A percentile compares a stretch with the other conserved stretches of the same genome.
These are phyloP conservation scores for Lepidocyrtinus sp. DNA, from an alignment of 2,888 invertebrate genomes.

Conservation along the genomic window DNA sequence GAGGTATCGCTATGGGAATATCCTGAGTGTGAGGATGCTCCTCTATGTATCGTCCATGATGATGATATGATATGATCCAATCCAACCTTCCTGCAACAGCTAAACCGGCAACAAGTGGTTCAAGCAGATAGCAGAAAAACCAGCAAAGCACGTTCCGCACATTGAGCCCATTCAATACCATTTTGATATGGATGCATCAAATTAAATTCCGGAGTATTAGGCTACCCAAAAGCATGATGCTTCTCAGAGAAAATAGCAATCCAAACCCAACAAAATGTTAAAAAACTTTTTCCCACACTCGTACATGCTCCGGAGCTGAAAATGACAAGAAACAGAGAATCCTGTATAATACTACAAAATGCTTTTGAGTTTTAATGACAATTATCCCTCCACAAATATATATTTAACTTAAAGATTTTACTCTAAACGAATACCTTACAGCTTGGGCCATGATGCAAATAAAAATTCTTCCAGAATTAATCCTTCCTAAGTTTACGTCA, in stretches of 20 bases:
- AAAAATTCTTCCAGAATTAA: too few species aligned
- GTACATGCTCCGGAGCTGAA: background rate
- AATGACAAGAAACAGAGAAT: too few species aligned
- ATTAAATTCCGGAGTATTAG: conserved; percentile 6
- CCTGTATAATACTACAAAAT: too few species aligned
- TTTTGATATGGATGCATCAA: conserved; percentile 24
- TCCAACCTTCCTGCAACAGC: conserved; percentile 56
- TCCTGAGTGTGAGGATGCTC: background rate
- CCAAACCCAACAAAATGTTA: conserved; percentile 5
- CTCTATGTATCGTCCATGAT: background rate
- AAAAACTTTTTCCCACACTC: conserved; percentile 14
- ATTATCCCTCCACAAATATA: too few species aligned
- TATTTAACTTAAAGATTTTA: too few species aligned
- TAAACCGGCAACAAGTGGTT: conserved; percentile 56
- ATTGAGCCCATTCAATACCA: conserved; percentile 11
- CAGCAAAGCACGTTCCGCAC: conserved; percentile 53
- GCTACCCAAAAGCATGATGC: background rate
- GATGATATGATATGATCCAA: conserved; percentile 22
- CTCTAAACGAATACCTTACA: too few species aligned
- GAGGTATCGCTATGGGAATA: conserved; percentile 13
- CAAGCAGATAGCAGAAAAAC: conserved; percentile 19
- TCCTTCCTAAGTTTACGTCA: conserved; percentile 6
- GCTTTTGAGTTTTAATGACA: too few species aligned
- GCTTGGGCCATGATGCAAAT: too few species aligned
- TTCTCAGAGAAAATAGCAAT: background rate